Conservation (phyloP, 2,797 vertebrate genomes). For the Mormyrops attenuatus region DNA sequence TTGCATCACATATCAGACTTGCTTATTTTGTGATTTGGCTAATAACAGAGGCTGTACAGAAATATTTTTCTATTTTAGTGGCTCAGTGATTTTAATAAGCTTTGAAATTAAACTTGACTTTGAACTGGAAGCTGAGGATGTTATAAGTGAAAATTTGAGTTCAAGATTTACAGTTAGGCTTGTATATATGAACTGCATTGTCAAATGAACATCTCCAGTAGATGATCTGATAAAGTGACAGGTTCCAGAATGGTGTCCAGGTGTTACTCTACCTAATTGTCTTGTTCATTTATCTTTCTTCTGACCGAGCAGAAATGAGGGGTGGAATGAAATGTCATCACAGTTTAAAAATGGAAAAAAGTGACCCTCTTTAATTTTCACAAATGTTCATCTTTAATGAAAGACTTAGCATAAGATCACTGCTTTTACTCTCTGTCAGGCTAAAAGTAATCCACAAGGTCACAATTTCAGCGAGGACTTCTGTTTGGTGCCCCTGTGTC, state of each 20-base stretch:
- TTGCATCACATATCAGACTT: not conserved
- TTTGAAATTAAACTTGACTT: not conserved
- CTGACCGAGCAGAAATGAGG: not conserved
- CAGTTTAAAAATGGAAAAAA: not conserved
- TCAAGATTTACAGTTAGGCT: not conserved
- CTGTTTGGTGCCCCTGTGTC: not conserved
- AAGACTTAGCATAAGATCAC: not conserved
- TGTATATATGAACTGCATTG: not conserved
- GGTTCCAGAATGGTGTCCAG: not conserved
- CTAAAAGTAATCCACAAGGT: not conserved
- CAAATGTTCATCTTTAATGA: not conserved
- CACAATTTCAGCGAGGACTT: not conserved
- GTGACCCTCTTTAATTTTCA: not conserved
- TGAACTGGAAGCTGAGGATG: not conserved
- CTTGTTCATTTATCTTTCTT: not conserved
- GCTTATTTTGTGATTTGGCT: not conserved
- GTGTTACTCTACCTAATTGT: not conserved
- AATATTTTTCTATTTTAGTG: not conserved
- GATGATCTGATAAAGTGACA: not conserved
- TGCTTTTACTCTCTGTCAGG: not conserved
- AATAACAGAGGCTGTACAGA: not conserved
- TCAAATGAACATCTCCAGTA: not conserved
- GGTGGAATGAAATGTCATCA: not conserved
- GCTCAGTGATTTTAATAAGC: not conserved
- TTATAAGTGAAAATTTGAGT: not conserved